These are phyloP conservation scores for Laothoe populi DNA, from an alignment of 2,888 invertebrate genomes.

Conservation along the genomic window DNA sequence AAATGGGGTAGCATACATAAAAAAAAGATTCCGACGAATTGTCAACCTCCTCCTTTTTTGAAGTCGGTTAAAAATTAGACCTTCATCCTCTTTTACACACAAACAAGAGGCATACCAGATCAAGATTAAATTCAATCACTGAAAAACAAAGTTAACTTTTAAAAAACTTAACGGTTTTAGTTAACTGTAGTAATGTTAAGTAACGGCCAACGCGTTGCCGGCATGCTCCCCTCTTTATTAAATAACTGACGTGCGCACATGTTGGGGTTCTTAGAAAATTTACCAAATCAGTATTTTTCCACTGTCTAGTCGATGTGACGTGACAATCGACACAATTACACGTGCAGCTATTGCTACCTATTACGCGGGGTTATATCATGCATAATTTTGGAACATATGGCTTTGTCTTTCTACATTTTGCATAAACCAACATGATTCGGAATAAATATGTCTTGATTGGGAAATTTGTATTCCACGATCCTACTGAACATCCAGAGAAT, in stretches of 20 bases:
- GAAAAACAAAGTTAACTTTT: neutral
- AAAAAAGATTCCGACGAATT: too few relatives aligned
- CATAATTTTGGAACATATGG: constrained; percentile 31
- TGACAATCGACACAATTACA: constrained; percentile 38
- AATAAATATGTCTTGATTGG: constrained; percentile 27
- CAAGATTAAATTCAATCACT: neutral
- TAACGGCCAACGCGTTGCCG: neutral
- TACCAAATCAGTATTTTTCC: constrained; percentile 22
- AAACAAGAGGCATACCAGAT: neutral
- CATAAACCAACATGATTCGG: constrained; percentile 28
- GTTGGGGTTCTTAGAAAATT: constrained; percentile 16
- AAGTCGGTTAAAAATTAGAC: too few relatives aligned
- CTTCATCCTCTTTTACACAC: neutral
- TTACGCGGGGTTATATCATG: constrained; percentile 37
- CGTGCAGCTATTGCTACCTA: constrained; percentile 34
- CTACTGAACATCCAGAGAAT: constrained; percentile 41
- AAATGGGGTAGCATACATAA: too few relatives aligned
- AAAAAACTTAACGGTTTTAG: constrained; percentile 3
- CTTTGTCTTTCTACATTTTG: constrained; percentile 35
- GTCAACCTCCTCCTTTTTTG: too few relatives aligned
- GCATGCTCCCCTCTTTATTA: constrained; percentile 19
- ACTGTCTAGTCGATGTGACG: constrained; percentile 25
- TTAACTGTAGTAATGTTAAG: neutral
- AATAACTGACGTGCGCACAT: constrained; percentile 16
- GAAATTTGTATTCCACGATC: constrained; percentile 43